Conservation (phyloP, 2,888 invertebrate species). For the Spialia ferax region DNA sequence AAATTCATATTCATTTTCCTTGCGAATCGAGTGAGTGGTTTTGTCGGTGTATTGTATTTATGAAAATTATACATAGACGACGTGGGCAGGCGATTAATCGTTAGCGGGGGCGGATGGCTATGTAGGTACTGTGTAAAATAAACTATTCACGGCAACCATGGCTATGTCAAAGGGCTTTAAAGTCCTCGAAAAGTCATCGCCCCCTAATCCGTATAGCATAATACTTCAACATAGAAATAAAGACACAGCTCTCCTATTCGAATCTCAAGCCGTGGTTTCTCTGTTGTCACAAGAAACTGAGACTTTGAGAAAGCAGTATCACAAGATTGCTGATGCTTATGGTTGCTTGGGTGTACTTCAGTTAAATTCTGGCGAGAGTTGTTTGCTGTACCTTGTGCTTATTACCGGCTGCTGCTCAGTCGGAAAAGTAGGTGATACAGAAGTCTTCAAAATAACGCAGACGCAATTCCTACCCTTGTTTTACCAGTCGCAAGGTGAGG, state of each 20-base stretch:
- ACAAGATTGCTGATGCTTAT: slow-evolving; percentile 97
- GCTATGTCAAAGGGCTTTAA: slow-evolving; percentile 98
- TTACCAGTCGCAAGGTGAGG: slow-evolving; percentile 88
- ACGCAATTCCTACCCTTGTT: slow-evolving; percentile 96
- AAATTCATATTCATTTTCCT: slow-evolving; percentile 17
- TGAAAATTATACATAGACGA: not conserved
- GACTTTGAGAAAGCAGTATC: slow-evolving; percentile 95
- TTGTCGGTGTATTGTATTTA: slow-evolving; percentile 3
- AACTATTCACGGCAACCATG: slow-evolving; percentile 85
- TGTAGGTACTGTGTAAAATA: slow-evolving; percentile 41
- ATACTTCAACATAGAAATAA: slow-evolving; percentile 95
- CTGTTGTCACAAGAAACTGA: slow-evolving; percentile 96
- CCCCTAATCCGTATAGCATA: slow-evolving; percentile 95
- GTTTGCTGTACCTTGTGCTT: slow-evolving; percentile 95
- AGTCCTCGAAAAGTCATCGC: slow-evolving; percentile 95
- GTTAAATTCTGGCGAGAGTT: slow-evolving; percentile 93
- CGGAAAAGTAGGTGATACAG: slow-evolving; percentile 97
- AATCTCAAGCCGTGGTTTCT: slow-evolving; percentile 96
- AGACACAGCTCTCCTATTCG: slow-evolving; percentile 95
- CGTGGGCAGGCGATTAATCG: not conserved
- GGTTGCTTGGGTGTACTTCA: slow-evolving; percentile 98
- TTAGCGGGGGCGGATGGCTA: slow-evolving; percentile 69
- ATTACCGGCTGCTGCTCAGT: slow-evolving; percentile 98
- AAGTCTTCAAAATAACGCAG: slow-evolving; percentile 97
- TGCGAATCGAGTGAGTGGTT: not conserved